Conservation (phyloP, 2,113 vertebrate genomes). For the Sprattus sprattus region DNA sequence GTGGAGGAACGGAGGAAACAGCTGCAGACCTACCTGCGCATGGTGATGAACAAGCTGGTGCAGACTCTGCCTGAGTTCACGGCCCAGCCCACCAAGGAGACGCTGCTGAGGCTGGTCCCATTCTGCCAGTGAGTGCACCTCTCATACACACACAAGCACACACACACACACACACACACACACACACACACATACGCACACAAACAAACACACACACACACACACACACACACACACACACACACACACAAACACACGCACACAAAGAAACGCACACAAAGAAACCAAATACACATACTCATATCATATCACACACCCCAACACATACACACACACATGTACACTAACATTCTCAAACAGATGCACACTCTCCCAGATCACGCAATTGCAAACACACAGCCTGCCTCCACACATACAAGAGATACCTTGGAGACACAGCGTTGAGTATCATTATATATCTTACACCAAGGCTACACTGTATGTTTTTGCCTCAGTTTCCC, state of each 20-base stretch:
- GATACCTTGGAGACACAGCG: not conserved
- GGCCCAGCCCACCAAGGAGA: constrained; percentile 87
- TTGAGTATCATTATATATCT: not conserved
- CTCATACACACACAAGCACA: not conserved
- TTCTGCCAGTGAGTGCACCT: constrained; percentile 88
- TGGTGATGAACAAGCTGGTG: constrained; percentile 95
- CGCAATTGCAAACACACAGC: no score
- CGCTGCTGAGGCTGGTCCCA: constrained; percentile 86
- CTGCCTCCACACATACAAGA: not conserved
- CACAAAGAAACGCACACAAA: constrained; percentile 20
- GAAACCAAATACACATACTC: not conserved
- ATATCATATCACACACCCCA: not conserved
- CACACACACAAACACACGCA: not conserved
- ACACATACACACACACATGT: constrained; percentile 17
- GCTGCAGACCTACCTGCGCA: constrained; percentile 91
- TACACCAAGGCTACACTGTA: not conserved
- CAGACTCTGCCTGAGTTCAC: constrained; percentile 90
- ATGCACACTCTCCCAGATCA: not conserved
- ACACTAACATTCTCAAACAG: not conserved
- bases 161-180: not conserved
- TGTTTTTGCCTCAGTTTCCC: not conserved
- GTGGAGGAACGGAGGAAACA: constrained; percentile 94
- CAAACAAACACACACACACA: not conserved
- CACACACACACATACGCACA: not conserved
- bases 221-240: not conserved